Conservation (phyloP, 1,140 invertebrate species). For the Polypedilum pembai region DNA sequence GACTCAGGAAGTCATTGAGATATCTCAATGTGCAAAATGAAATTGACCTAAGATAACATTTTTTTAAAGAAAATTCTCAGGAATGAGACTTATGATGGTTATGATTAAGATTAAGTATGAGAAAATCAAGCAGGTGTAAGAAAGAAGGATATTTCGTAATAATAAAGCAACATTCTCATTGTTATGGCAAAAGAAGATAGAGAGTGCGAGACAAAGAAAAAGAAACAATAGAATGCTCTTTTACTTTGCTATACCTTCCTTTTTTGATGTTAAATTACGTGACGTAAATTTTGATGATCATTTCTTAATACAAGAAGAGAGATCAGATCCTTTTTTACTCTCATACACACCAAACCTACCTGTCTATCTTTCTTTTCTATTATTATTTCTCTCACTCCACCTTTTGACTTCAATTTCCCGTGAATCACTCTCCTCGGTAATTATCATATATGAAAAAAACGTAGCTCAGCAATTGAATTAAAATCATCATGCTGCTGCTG, state of each 20-base stretch:
- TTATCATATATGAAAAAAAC: not conserved
- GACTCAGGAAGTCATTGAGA: not conserved
- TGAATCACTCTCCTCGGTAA: constrained; percentile 1
- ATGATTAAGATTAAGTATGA: not conserved
- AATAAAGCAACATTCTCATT: constrained; percentile 14
- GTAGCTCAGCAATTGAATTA: constrained; percentile 6
- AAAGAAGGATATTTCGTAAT: not conserved
- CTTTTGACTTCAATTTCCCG: constrained; percentile 16
- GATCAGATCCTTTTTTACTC: not conserved
- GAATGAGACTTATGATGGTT: not conserved
- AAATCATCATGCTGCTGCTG: not conserved
- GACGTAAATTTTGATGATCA: constrained; percentile 13
- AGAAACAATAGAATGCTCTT: constrained; percentile 18
- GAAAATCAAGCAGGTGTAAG: constrained; percentile 13
- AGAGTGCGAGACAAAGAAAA: too few species aligned
- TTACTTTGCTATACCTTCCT: not conserved
- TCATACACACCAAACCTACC: not conserved
- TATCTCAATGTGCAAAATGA: not conserved
- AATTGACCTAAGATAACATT: not conserved
- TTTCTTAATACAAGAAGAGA: not conserved
- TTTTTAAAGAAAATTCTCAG: too few species aligned
- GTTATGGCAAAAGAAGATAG: not conserved
- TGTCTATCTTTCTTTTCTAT: not conserved
- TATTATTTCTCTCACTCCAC: not conserved
- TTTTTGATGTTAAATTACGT: constrained; percentile 13